Conservation (phyloP, 2,797 vertebrate genomes). For the Erpetoichthys calabaricus region DNA sequence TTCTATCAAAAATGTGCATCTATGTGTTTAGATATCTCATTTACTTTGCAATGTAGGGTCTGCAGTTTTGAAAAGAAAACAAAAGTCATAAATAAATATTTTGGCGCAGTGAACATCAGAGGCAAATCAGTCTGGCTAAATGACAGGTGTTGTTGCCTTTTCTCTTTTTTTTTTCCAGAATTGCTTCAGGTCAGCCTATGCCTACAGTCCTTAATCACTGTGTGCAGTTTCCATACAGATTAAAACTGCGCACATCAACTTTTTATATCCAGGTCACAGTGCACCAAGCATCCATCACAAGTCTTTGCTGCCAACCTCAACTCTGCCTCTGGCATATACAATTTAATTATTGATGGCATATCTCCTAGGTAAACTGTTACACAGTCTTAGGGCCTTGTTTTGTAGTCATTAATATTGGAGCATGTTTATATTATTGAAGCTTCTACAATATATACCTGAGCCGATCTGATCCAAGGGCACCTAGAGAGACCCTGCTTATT, state of each 20-base stretch:
- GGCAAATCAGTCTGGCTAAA: too few species aligned
- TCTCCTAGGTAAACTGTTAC: slow-evolving; percentile 80
- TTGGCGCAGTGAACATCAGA: too few species aligned
- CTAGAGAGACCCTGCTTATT: slow-evolving; percentile 61
- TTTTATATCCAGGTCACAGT: slow-evolving; percentile 74
- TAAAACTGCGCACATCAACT: slow-evolving; percentile 72
- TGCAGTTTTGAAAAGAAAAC: too few species aligned
- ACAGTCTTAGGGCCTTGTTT: slow-evolving; percentile 72
- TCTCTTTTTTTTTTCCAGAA: background rate
- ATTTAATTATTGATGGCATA: slow-evolving; percentile 94
- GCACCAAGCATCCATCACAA: slow-evolving; percentile 69
- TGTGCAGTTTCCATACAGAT: slow-evolving; percentile 51
- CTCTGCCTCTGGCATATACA: slow-evolving; percentile 73
- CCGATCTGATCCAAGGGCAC: slow-evolving; percentile 71
- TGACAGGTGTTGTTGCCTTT: background rate
- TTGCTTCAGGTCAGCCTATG: slow-evolving; percentile 42
- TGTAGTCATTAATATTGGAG: slow-evolving; percentile 85
- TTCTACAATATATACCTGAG: slow-evolving; percentile 54
- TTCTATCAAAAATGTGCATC: too few species aligned
- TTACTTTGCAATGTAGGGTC: too few species aligned
- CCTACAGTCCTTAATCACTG: slow-evolving; percentile 67
- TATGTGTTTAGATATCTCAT: too few species aligned
- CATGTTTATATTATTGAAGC: slow-evolving; percentile 78
- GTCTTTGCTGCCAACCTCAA: slow-evolving; percentile 67
- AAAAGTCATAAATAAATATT: too few species aligned